A percentile compares a stretch with the other conserved stretches of the same genome.
Conservation (phyloP, 2,797 vertebrate genomes). For the Alfaro cultratus region DNA sequence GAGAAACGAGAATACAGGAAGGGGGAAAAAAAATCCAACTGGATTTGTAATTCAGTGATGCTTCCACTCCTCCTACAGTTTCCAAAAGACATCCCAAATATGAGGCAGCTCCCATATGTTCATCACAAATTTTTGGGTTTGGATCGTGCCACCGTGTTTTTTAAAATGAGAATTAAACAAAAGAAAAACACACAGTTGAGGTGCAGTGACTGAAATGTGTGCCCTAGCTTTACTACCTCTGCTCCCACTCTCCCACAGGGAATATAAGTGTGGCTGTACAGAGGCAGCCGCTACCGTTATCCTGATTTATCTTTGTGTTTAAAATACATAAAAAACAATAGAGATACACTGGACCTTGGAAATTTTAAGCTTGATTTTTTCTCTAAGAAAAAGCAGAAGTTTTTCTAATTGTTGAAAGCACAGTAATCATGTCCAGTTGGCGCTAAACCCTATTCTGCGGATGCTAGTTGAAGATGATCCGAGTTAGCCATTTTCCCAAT, state of each 20-base stretch:
- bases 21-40: not conserved
- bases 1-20: slow-evolving; percentile 4
- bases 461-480: not conserved
- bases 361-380: not conserved
- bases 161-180: not conserved
- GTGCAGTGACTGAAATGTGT: slow-evolving; percentile 55
- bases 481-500: not conserved
- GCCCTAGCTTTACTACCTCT: slow-evolving; percentile 54
- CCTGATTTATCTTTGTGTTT: slow-evolving; percentile 49
- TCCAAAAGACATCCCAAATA: slow-evolving; percentile 30
- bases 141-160: slow-evolving; percentile 15
- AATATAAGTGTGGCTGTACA: slow-evolving; percentile 22
- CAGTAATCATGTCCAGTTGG: not conserved
- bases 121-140: slow-evolving; percentile 19
- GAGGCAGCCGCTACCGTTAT: slow-evolving; percentile 39
- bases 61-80: slow-evolving; percentile 31
- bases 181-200: slow-evolving; percentile 8
- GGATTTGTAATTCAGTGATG: slow-evolving; percentile 31
- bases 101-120: slow-evolving; percentile 5
- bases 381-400: not conserved
- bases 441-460: not conserved
- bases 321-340: slow-evolving; percentile 6
- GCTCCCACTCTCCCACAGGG: slow-evolving; percentile 27
- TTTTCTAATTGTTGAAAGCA: not conserved
- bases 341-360: not conserved